Conservation (phyloP, 2,888 invertebrate genomes). For the Villa cingulata region DNA sequence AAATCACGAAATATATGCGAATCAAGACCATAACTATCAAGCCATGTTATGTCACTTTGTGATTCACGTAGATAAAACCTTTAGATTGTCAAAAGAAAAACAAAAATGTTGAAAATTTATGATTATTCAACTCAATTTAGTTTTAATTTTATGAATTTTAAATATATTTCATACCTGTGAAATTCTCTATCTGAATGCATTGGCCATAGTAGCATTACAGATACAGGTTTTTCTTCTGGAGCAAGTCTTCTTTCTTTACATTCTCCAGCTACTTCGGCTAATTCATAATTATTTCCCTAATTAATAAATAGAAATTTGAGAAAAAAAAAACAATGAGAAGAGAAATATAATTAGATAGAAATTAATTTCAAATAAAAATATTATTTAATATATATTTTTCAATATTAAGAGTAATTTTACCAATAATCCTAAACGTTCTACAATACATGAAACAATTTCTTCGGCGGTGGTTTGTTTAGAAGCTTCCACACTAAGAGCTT, state of each 20-base stretch:
- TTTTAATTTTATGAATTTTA: neutral
- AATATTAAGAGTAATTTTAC: conserved; percentile 23
- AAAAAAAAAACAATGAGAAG: neutral
- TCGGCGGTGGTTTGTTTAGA: conserved; percentile 85
- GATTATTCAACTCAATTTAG: neutral
- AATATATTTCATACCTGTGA: too few species aligned
- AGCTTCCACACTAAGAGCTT: conserved; percentile 79
- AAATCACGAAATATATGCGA: conserved; percentile 87
- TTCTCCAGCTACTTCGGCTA: conserved; percentile 75
- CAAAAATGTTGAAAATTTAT: neutral
- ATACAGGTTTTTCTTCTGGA: conserved; percentile 65
- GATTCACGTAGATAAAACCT: conserved; percentile 82
- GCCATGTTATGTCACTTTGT: conserved; percentile 71
- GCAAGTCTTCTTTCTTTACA: conserved; percentile 85
- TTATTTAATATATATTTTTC: too few species aligned
- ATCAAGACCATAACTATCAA: conserved; percentile 77
- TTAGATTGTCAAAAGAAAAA: conserved; percentile 14
- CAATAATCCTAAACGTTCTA: conserved; percentile 52
- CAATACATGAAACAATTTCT: conserved; percentile 81
- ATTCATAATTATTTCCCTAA: conserved; percentile 55
- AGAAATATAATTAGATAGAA: too few species aligned
- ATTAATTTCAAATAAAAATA: too few species aligned
- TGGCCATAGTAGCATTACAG: conserved; percentile 73
- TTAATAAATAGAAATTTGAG: conserved; percentile 11
- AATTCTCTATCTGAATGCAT: conserved; percentile 40